Evolutionary conservation across 2,797 vertebrate genomes (phyloP).

Genomic region (Pitangus sulphuratus): DNA sequence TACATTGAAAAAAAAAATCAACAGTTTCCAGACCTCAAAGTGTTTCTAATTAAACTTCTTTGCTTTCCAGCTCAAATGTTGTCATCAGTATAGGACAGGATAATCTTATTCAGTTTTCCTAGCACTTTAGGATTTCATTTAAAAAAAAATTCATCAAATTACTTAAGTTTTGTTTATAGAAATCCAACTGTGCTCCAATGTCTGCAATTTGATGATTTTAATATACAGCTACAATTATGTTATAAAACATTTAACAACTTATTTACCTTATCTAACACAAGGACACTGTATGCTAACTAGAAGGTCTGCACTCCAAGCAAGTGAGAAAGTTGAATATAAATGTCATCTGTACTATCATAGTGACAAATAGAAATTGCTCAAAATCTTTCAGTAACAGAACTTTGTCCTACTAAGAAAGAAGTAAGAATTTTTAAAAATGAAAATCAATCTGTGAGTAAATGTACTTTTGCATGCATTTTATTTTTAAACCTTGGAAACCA

Average conservation of each 20-base stretch:
- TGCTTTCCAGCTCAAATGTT: conserved; percentile 54
- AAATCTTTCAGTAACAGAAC: background rate
- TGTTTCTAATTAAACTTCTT: conserved; percentile 65
- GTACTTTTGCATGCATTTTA: background rate
- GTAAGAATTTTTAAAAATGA: background rate
- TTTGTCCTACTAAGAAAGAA: background rate
- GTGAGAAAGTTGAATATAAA: background rate
- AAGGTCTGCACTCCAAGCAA: background rate
- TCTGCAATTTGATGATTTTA: conserved; percentile 55
- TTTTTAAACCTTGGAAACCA: background rate
- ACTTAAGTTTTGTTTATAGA: conserved; percentile 46
- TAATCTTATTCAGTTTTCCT: conserved; percentile 52
- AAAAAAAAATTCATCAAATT: conserved; percentile 11
- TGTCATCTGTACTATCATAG: background rate
- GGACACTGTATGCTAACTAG: background rate
- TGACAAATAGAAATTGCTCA: background rate
- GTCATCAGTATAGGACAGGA: conserved; percentile 26
- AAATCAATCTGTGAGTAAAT: background rate
- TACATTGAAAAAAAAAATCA: background rate
- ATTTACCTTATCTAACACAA: conserved; percentile 13
- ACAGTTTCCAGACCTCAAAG: conserved; percentile 52
- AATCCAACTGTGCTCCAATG: conserved; percentile 47
- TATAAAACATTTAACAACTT: conserved; percentile 39
- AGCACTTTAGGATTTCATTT: background rate
- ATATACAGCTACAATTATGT: background rate